These are phyloP conservation scores for Monarcha castaneiventris DNA, from an alignment of 2,113 vertebrate species.

Conservation along the genomic window DNA sequence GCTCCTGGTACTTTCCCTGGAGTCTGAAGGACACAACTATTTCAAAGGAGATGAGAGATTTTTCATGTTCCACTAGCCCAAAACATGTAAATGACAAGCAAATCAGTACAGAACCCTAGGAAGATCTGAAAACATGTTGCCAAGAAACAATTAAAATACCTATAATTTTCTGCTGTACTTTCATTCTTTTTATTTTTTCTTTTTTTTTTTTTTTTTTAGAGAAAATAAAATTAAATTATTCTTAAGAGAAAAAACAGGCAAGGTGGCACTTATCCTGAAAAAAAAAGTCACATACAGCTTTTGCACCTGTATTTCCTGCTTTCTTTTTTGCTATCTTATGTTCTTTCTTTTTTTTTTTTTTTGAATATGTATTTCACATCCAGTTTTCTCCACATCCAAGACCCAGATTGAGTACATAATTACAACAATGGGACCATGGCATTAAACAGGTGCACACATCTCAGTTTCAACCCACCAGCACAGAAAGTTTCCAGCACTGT, in stretches of 20 bases:
- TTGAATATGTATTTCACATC: background rate
- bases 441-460: background rate
- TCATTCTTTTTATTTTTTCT: background rate
- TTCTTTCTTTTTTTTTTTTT: fast-evolving
- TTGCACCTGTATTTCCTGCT: background rate
- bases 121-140: background rate
- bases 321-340: background rate
- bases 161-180: background rate
- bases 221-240: background rate
- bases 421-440: fast-evolving
- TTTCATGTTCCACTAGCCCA: background rate
- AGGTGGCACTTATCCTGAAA: background rate
- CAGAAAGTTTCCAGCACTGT: background rate
- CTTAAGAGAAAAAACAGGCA: background rate
- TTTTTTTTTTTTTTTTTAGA: background rate
- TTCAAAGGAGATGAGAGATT: background rate
- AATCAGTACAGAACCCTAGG: background rate
- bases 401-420: background rate
- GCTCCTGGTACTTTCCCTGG: background rate
- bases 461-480: background rate
- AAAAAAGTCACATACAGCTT: background rate
- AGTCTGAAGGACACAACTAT: background rate
- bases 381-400: background rate
- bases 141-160: background rate
- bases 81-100: background rate